Conservation (phyloP, 2,113 vertebrate species). For the Bujurquina vittata region DNA sequence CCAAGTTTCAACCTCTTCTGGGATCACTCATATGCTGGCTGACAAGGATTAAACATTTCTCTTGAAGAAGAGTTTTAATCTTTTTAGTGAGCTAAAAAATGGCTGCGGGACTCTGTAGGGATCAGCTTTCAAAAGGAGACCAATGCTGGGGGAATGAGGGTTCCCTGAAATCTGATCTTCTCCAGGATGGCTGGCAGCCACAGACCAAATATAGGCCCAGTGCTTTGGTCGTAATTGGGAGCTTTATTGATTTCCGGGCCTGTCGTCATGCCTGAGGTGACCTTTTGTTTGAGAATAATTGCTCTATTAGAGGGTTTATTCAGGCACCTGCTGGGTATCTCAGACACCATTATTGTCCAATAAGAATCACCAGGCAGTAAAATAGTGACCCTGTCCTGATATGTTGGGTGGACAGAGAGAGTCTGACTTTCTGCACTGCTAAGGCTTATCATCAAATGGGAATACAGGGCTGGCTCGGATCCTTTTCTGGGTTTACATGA, state of each 20-base stretch:
- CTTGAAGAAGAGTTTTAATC: background rate
- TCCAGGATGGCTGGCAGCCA: slow-evolving; percentile 40
- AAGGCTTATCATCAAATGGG: slow-evolving; percentile 41
- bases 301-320: slow-evolving; percentile 82
- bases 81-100: slow-evolving; percentile 14
- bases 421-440: slow-evolving; percentile 22
- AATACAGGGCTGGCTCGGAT: background rate
- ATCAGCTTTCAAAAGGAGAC: background rate
- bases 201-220: slow-evolving; percentile 55
- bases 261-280: slow-evolving; percentile 78
- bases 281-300: slow-evolving; percentile 84
- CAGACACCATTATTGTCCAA: slow-evolving; percentile 72
- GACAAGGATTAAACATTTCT: background rate
- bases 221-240: slow-evolving; percentile 70
- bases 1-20: background rate
- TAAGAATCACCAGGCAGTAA: slow-evolving; percentile 62
- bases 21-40: background rate
- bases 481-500: slow-evolving; percentile 13
- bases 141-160: slow-evolving; percentile 38
- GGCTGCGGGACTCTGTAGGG: background rate
- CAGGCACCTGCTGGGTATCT: slow-evolving; percentile 76
- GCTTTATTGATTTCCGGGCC: slow-evolving; percentile 79
- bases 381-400: slow-evolving; percentile 65
- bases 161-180: slow-evolving; percentile 63
- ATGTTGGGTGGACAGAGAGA: slow-evolving; percentile 25